phyloP scores from a whole-genome alignment of 2,888 invertebrate species.

The Bombylius major region DNA sequence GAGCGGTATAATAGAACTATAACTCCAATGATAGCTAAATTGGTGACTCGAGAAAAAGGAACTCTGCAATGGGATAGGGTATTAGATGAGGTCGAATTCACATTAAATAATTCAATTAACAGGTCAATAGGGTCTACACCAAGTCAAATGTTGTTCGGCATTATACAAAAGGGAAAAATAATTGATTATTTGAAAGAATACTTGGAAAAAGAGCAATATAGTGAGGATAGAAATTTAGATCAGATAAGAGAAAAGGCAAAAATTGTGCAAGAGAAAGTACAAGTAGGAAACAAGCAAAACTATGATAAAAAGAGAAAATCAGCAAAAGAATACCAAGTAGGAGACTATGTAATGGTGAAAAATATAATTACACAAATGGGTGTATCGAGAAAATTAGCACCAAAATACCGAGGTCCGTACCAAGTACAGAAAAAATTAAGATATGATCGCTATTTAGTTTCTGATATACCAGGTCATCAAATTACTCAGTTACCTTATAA shows the following conservation, averaged over 20 bases:
- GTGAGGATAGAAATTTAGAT: not conserved
- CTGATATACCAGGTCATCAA: not conserved
- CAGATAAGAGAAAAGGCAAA: not conserved
- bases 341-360: not conserved
- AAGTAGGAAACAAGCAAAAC: not conserved
- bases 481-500: not conserved
- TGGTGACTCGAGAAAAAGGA: not conserved
- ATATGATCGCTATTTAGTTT: not conserved
- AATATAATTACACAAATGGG: not conserved
- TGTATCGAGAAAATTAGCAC: not conserved
- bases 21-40: conserved; percentile 14
- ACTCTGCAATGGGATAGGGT: conserved; percentile 2
- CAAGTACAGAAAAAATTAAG: not conserved
- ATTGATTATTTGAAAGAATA: not conserved
- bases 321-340: not conserved
- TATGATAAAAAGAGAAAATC: not conserved
- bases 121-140: conserved; percentile 18
- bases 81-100: conserved; percentile 16
- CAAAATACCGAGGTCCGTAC: not conserved
- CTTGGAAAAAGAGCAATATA: not conserved
- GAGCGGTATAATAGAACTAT: conserved; percentile 16
- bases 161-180: conserved; percentile 16
- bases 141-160: conserved; percentile 20
- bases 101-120: conserved; percentile 19
- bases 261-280: not conserved